Percentiles rank a stretch among this genome's conserved stretches.
These are phyloP conservation scores for Oreohelix idahoensis DNA, from an alignment of 1,140 invertebrate species.

Conservation along the genomic window DNA sequence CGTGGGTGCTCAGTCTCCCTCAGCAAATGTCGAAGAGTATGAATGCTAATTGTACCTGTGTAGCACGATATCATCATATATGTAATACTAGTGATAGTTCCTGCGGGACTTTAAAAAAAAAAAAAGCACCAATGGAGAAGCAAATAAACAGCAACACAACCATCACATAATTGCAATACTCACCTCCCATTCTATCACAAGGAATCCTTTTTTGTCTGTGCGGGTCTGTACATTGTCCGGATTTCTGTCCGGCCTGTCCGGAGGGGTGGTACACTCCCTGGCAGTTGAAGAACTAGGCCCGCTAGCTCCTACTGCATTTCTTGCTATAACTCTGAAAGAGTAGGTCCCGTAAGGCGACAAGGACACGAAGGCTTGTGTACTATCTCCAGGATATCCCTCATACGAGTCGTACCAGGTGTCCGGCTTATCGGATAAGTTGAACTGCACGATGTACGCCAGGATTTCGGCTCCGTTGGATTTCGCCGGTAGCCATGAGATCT, in stretches of 20 bases:
- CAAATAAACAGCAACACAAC: no score
- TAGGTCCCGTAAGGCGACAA: slow-evolving; percentile 65
- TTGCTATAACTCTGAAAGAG: slow-evolving; percentile 89
- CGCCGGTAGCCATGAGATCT: slow-evolving; percentile 84
- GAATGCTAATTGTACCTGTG: no score
- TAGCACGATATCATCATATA: no score
- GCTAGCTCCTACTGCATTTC: slow-evolving; percentile 94
- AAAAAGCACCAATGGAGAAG: no score
- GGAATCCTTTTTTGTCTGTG: slow-evolving; percentile 89
- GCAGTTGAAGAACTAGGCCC: slow-evolving; percentile 85
- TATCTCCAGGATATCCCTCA: slow-evolving; percentile 53
- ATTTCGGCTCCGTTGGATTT: slow-evolving; percentile 90
- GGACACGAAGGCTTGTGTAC: slow-evolving; percentile 44
- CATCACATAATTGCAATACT: no score
- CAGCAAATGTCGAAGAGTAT: no score
- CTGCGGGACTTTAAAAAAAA: no score
- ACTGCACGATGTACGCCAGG: slow-evolving; percentile 90
- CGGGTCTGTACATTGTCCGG: slow-evolving; percentile 94
- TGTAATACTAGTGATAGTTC: no score
- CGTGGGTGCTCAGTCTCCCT: no score
- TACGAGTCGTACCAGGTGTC: slow-evolving; percentile 84
- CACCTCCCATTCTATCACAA: slow-evolving; percentile 94
- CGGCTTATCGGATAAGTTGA: slow-evolving; percentile 94
- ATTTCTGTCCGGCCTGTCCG: slow-evolving; percentile 94
- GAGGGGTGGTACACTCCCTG: slow-evolving; percentile 85